A percentile compares a stretch with the other conserved stretches of the same genome.
Conservation (phyloP, 2,113 vertebrate genomes). For the Chaetura pelagica region DNA sequence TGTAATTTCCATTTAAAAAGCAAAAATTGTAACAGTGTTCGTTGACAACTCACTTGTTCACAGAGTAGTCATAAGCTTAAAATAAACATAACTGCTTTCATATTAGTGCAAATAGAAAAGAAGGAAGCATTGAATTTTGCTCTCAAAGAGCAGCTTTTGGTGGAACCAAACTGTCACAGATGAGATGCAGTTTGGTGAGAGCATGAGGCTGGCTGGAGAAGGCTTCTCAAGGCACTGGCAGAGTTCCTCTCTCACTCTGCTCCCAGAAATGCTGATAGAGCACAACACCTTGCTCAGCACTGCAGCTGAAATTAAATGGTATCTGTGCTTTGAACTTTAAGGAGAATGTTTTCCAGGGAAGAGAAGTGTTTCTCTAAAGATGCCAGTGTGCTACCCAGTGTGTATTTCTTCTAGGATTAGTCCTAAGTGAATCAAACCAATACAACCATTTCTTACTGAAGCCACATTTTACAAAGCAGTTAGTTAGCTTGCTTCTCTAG, state of each 20-base stretch:
- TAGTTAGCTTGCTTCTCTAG: neutral
- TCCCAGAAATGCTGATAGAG: neutral
- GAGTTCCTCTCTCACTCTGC: neutral
- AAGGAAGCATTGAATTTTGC: neutral
- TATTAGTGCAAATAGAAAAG: neutral
- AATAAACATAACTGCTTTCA: neutral
- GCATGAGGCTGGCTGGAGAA: too few relatives aligned
- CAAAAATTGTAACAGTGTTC: neutral
- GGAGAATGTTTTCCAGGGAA: neutral
- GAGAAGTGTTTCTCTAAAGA: neutral
- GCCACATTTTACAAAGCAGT: neutral
- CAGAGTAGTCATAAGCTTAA: neutral
- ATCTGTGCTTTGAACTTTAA: neutral
- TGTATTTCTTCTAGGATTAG: neutral
- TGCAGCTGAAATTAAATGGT: neutral
- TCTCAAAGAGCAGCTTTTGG: neutral
- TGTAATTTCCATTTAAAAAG: neutral
- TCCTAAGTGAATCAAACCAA: neutral
- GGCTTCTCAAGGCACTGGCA: neutral
- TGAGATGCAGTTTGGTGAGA: neutral
- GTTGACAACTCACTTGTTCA: neutral
- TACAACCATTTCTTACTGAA: neutral
- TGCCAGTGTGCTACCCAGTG: neutral
- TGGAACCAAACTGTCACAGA: neutral
- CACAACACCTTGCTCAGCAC: neutral